Base-by-base conservation (phyloP, 2,113 vertebrate genomes). In the Microtus pennsylvanicus region DNA sequence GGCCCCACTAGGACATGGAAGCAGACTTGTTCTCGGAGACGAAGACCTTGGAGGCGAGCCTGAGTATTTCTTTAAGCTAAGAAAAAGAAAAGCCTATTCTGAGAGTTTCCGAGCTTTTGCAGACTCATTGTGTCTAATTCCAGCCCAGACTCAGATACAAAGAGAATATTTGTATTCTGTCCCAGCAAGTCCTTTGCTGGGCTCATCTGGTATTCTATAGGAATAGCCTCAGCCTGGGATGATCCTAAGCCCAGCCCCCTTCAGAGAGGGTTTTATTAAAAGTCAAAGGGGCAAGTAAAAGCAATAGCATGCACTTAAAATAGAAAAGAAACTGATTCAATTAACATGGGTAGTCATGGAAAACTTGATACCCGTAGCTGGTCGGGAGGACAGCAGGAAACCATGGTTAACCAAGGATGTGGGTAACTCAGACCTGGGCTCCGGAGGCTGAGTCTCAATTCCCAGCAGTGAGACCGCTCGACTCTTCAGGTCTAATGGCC, bases 401-500 rank as follows among this genome's bases (percentile, higher is more conserved):
- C 47, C 55, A 10, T 21, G 35, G 47, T 94, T 92, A 95, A 55
- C 61, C 89, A 89, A 94, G 47, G 45, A 85, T 0, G 9, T 87
- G 4, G 83, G 17, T 63, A 87, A 45, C 50, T 69, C 65, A 45
- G 30, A 90, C 38, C 13, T 4, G 1, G 67, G 77, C 61, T 21
- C 87, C 8, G 0, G 76, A 82, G 80, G 7, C 45, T 24, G 52
- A 75, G 47, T 83, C 45, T 72, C 78, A 80, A 6, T 72, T 95
- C 92, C 78, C 65, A 90, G 35, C 38, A 55, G 78, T 21, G 38
- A 75, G 72, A 86, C 45, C 65, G n/a, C 80, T 78, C 26, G 33
- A 89, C 94, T 96, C 94, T 91, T 85, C 50, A 72, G 14, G 13
- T 92, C 93, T 95, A 95, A 95, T 93, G 95, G 89, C 70, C 85